Conservation (phyloP, 2,797 vertebrate genomes). For the Hozukius guyotensis region DNA sequence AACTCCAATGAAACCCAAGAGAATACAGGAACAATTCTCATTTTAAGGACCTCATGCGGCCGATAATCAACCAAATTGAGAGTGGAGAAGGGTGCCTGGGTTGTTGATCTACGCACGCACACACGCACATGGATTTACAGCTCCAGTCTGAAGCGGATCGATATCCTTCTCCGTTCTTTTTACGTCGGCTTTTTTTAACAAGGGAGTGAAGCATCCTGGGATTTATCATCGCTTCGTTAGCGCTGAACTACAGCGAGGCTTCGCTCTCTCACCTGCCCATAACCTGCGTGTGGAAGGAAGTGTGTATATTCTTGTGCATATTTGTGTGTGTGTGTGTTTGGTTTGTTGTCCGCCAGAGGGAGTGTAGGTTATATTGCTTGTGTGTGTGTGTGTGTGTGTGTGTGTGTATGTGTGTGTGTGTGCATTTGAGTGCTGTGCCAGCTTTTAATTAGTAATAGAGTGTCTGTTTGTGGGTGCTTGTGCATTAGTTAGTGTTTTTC, state of each 20-base stretch:
- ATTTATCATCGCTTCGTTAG: conserved; percentile 79
- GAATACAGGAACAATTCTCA: conserved; percentile 17
- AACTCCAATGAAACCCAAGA: conserved; percentile 26
- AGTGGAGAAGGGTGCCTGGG: conserved; percentile 63
- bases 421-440: conserved; percentile 64
- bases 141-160: conserved; percentile 74
- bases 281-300: conserved; percentile 57
- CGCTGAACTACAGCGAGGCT: conserved; percentile 68
- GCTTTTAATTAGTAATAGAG: conserved; percentile 68
- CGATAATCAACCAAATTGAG: conserved; percentile 50
- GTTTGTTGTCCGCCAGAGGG: conserved; percentile 71
- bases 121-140: conserved; percentile 76
- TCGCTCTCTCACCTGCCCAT: conserved; percentile 71
- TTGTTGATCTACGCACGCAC: conserved; percentile 63
- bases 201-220: conserved; percentile 75
- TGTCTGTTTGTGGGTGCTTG: conserved; percentile 44
- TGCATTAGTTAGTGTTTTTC: conserved; percentile 38
- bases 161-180: conserved; percentile 59
- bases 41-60: conserved; percentile 51
- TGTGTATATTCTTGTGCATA: conserved; percentile 42
- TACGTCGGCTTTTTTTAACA: conserved; percentile 56
- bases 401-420: conserved; percentile 53
- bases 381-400: conserved; percentile 56
- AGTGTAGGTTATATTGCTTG: conserved; percentile 66
- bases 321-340: conserved; percentile 30